Evolutionary conservation across 1,140 invertebrate species (phyloP).

Genomic region (Drosophila sucinea): DNA sequence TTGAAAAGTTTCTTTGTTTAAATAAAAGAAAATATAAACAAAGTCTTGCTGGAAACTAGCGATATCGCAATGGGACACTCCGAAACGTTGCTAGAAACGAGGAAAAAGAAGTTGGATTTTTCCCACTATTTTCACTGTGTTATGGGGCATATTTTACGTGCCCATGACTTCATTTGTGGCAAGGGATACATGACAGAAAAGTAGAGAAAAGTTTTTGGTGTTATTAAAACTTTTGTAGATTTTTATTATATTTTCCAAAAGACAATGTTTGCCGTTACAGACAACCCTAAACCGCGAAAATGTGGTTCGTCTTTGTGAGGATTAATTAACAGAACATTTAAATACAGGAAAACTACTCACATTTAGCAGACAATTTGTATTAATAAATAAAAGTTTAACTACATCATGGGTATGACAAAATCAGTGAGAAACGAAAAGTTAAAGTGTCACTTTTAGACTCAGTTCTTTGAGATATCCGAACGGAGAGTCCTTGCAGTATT

Average conservation of each 20-base stretch:
- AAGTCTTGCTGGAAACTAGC: slow-evolving; percentile 54
- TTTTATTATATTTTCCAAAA: slow-evolving; percentile 24
- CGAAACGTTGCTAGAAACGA: slow-evolving; percentile 1
- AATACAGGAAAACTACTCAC: too few species aligned
- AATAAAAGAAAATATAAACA: slow-evolving; percentile 48
- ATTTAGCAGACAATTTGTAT: too few species aligned
- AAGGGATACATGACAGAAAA: slow-evolving; percentile 2
- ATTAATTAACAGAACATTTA: slow-evolving; percentile 34
- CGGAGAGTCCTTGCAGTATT: too few species aligned
- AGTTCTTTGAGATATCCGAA: too few species aligned
- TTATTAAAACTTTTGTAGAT: slow-evolving; percentile 55
- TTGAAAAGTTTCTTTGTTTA: slow-evolving; percentile 36
- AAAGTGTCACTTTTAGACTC: too few species aligned
- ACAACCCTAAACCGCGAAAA: neutral
- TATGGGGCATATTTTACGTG: slow-evolving; percentile 64
- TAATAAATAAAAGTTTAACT: too few species aligned
- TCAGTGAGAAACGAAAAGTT: too few species aligned
- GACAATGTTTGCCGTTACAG: neutral
- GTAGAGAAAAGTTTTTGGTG: slow-evolving; percentile 45
- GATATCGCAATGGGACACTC: slow-evolving; percentile 8
- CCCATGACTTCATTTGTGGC: slow-evolving; percentile 49
- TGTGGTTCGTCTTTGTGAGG: slow-evolving; percentile 17
- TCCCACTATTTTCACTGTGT: slow-evolving; percentile 65
- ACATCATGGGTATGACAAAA: too few species aligned
- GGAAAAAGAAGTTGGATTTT: slow-evolving; percentile 46